Evolutionary conservation across 2,888 invertebrate genomes (phyloP), one percentile per base, ranked within the genome.

Genomic region (Aphrophora alni): DNA sequence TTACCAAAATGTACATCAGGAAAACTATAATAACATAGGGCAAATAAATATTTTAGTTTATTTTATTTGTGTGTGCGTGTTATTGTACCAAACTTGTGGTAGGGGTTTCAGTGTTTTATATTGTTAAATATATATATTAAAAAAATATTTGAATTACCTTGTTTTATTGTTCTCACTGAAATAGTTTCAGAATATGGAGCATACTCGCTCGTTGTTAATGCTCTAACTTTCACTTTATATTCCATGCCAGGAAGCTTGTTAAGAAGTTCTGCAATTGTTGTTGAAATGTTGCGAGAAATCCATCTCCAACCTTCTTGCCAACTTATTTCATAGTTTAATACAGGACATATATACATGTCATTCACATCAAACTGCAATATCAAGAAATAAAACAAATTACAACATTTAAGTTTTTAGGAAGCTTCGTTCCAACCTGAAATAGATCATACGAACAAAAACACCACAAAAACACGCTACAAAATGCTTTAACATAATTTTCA

Each of bases 261-360:
- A 12, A 68, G 17, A 26, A 79, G 21, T n/a, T 73, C 74, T 33
- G 74, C 78, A 24, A 33, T 74, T 17, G 73, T 79, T 51, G 44
- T 51, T 51, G 78, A 74, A n/a, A 74, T 74, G 24, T 44, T 38
- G 74, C 26, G 78, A 21, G 74, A 74, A 51, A 79, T 33, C 78
- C 78, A 79, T 38, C 78, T 71, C 78, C 78, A 79, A 2, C 78
- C 78, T 69, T 79, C 78, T 74, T 74, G 78, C 78, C 78, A 79
- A 74, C 68, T 79, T 17, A 79, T 7, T 59, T 79, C 78, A 51
- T 79, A 79, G 69, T 74, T 79, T 17, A 79, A 68, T 8, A 79
- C 74, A 27, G 78, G 78, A 79, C 78, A 79, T 3, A 28, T 74
- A 69, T 33, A 44, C 17, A 21, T 27, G 17, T 74, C 68, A 4